These are phyloP conservation scores for Pantherophis vulpinus DNA, from an alignment of 2,797 vertebrate species.

Conservation along the genomic window DNA sequence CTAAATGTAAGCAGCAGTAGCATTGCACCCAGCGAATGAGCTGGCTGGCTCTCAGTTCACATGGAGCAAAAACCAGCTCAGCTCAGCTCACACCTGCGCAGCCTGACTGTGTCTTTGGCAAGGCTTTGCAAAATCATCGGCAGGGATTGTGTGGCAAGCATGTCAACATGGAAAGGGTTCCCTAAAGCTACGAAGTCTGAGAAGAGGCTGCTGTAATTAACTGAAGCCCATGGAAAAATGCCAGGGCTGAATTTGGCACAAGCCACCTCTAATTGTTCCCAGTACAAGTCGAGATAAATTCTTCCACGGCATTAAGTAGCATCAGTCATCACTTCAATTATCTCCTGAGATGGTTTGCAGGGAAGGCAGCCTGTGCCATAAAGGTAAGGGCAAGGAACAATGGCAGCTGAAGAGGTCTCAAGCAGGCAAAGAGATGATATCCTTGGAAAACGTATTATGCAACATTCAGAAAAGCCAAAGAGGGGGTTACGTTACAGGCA, in stretches of 20 bases:
- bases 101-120: neutral
- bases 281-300: slow-evolving; percentile 42
- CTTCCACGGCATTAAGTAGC: slow-evolving; percentile 42
- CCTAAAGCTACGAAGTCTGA: slow-evolving; percentile 18
- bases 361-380: slow-evolving; percentile 37
- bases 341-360: slow-evolving; percentile 52
- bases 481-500: slow-evolving; percentile 1
- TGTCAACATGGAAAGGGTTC: neutral
- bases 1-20: neutral
- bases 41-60: neutral
- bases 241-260: slow-evolving; percentile 24
- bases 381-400: slow-evolving; percentile 35
- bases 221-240: neutral
- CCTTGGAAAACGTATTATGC: slow-evolving; percentile 30
- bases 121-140: neutral
- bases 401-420: slow-evolving; percentile 17
- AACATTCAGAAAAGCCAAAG: slow-evolving; percentile 29
- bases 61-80: neutral
- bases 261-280: slow-evolving; percentile 33
- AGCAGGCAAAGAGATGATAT: slow-evolving; percentile 37
- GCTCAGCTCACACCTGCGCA: too few species aligned
- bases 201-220: neutral
- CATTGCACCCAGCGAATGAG: neutral
- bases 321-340: slow-evolving; percentile 61
- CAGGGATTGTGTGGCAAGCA: neutral